Percentiles rank a stretch among this genome's conserved stretches.
Conservation (phyloP, 2,888 invertebrate genomes). For the Tineola bisselliella region DNA sequence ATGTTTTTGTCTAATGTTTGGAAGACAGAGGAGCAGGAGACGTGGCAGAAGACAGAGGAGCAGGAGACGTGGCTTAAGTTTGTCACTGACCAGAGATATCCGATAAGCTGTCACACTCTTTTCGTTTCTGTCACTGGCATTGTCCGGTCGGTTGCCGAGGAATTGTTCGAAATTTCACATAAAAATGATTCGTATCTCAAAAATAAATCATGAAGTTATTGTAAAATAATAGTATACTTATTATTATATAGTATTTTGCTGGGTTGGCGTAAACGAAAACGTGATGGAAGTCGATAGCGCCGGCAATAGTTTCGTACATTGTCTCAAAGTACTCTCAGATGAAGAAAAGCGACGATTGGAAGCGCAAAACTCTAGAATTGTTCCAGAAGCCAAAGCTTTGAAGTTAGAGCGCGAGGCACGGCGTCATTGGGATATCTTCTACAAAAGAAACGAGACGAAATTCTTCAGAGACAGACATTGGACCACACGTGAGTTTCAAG, state of each 20-base stretch:
- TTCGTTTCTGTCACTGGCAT: too few relatives aligned
- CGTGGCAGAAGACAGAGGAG: too few relatives aligned
- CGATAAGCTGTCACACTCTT: too few relatives aligned
- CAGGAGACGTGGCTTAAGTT: too few relatives aligned
- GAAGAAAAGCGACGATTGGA: conserved; percentile 72
- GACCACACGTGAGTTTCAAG: conserved; percentile 94
- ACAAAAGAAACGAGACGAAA: conserved; percentile 91
- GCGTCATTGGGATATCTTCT: conserved; percentile 96
- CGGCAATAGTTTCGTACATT: conserved; percentile 41
- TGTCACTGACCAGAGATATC: too few relatives aligned
- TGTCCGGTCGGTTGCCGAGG: too few relatives aligned
- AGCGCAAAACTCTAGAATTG: conserved; percentile 70
- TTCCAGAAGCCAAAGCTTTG: conserved; percentile 76
- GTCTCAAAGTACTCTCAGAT: conserved; percentile 61
- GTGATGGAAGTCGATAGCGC: conserved; percentile 49
- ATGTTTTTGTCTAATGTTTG: too few relatives aligned
- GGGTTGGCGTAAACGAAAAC: background rate
- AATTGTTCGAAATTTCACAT: too few relatives aligned
- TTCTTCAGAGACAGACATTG: conserved; percentile 97
- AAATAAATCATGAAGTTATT: background rate
- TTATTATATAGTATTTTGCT: background rate
- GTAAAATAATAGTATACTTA: background rate
- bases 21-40: too few relatives aligned
- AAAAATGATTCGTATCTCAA: too few relatives aligned
- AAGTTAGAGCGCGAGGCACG: conserved; percentile 84